Conservation (phyloP, 2,113 vertebrate genomes). For the Eleginops maclovinus region DNA sequence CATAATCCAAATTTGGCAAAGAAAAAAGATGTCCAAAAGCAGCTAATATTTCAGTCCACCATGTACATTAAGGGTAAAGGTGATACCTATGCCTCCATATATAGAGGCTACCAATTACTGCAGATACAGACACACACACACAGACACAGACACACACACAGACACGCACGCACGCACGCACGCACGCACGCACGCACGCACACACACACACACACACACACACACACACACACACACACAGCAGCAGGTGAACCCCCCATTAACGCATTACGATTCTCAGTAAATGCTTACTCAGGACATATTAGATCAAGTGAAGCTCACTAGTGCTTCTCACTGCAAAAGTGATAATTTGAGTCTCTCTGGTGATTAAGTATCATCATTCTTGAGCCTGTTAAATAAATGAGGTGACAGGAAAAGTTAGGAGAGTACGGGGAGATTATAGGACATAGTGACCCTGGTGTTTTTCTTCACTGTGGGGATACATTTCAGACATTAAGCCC, state of each 20-base stretch:
- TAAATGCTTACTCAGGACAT: neutral
- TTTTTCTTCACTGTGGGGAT: constrained; percentile 29
- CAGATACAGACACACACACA: too few species aligned
- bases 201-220: too few species aligned
- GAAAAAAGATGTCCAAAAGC: too few species aligned
- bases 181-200: neutral
- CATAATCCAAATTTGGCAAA: too few species aligned
- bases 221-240: neutral
- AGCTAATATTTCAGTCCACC: too few species aligned
- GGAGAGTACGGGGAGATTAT: neutral
- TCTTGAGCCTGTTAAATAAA: constrained; percentile 6
- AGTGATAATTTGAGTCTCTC: constrained; percentile 37
- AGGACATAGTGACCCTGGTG: constrained; percentile 14
- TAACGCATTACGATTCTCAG: neutral
- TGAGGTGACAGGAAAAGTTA: constrained; percentile 8
- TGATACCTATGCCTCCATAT: too few species aligned
- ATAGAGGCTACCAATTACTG: too few species aligned
- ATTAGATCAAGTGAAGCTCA: constrained; percentile 5
- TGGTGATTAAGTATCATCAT: neutral
- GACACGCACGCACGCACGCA: neutral
- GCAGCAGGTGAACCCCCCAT: neutral
- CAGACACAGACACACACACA: too few species aligned
- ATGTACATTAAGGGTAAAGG: too few species aligned
- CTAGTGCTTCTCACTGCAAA: constrained; percentile 5
- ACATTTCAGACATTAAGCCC: constrained; percentile 40